A percentile compares a stretch with the other conserved stretches of the same genome.
Conservation (phyloP, 2,888 invertebrate genomes). For the Acleris cristana region DNA sequence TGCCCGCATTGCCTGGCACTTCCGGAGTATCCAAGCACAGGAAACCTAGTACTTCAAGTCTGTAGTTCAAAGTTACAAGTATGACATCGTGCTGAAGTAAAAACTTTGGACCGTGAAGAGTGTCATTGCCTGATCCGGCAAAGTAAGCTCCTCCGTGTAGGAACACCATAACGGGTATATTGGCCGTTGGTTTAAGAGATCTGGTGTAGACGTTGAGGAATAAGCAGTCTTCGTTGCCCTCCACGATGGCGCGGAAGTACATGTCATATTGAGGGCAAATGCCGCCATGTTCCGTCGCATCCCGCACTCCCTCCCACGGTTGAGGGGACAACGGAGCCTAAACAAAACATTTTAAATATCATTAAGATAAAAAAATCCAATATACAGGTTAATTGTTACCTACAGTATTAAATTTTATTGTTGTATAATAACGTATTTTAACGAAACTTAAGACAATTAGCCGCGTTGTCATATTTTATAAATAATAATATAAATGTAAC, state of each 20-base stretch:
- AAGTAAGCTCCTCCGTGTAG: constrained; percentile 55
- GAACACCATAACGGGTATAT: constrained; percentile 54
- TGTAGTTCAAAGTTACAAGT: constrained; percentile 54
- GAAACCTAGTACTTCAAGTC: constrained; percentile 48
- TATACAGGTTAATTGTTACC: no score
- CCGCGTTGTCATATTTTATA: no score
- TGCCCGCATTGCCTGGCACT: constrained; percentile 48
- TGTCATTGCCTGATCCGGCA: constrained; percentile 47
- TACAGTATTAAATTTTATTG: no score
- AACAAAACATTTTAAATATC: neutral
- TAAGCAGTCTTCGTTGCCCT: constrained; percentile 49
- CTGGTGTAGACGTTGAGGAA: constrained; percentile 49
- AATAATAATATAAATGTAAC: no score
- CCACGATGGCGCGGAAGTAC: constrained; percentile 32
- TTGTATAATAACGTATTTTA: no score
- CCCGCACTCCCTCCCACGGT: constrained; percentile 46
- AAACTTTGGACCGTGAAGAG: constrained; percentile 50
- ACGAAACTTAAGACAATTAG: no score
- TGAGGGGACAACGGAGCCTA: constrained; percentile 38
- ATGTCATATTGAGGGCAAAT: constrained; percentile 47
- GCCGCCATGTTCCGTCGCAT: constrained; percentile 46
- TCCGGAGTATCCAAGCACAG: constrained; percentile 42
- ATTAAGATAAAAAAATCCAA: neutral
- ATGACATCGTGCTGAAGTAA: constrained; percentile 52
- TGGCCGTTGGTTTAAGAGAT: constrained; percentile 29